Conservation (phyloP, 2,113 vertebrate genomes). For the Cepphus grylle region DNA sequence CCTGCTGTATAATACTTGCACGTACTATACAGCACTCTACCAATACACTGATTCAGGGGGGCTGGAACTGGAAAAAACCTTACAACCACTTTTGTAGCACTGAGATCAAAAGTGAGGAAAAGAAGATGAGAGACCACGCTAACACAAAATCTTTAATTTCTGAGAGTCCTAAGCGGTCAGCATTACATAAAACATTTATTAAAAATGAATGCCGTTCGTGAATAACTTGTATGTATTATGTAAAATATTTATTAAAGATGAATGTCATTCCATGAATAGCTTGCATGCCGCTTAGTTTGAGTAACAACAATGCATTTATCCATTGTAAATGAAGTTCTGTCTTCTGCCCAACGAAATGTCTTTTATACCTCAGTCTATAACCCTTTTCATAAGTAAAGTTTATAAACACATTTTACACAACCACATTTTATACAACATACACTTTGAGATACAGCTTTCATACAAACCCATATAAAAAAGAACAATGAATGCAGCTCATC, state of each 20-base stretch:
- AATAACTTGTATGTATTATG: slow-evolving; percentile 29
- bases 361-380: background rate
- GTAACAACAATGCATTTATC: background rate
- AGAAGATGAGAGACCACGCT: background rate
- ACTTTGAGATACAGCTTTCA: background rate
- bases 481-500: background rate
- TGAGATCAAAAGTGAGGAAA: background rate
- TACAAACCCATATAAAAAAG: background rate
- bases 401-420: background rate
- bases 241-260: slow-evolving; percentile 16
- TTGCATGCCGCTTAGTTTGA: background rate
- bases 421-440: background rate
- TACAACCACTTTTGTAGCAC: background rate
- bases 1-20: background rate
- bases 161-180: background rate
- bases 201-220: slow-evolving; percentile 15
- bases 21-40: background rate
- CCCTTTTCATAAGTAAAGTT: background rate
- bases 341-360: background rate
- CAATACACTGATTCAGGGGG: background rate
- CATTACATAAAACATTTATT: background rate
- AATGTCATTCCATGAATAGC: slow-evolving; percentile 41
- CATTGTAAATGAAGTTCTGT: background rate
- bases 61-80: background rate
- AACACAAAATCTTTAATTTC: background rate